phyloP scores from a whole-genome alignment of 1,140 invertebrate genomes.

The Trichoplusia ni region DNA sequence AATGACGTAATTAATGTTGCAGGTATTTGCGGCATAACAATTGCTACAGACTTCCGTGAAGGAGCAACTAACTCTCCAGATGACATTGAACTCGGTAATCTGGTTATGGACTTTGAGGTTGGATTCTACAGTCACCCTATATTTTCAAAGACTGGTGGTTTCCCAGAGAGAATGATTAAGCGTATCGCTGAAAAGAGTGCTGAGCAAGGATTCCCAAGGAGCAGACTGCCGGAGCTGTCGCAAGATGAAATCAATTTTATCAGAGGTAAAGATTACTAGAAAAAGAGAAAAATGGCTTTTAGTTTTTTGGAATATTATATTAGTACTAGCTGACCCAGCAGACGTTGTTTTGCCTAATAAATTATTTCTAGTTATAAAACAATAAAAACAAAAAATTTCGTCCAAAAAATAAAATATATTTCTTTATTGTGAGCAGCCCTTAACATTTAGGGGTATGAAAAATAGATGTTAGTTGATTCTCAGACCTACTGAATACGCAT shows the following conservation, averaged over 20 bases:
- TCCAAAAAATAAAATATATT: no score
- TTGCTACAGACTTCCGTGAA: constrained; percentile 53
- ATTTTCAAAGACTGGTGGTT: constrained; percentile 81
- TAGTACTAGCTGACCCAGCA: no score
- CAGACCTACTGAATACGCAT: no score
- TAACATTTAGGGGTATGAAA: no score
- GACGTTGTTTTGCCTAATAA: no score
- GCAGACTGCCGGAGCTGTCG: constrained; percentile 72
- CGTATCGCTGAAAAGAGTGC: constrained; percentile 65
- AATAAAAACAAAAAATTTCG: no score
- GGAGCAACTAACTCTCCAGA: constrained; percentile 44
- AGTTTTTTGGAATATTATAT: no score
- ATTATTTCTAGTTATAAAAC: no score
- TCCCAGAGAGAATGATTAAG: constrained; percentile 78
- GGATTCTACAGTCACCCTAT: constrained; percentile 60
- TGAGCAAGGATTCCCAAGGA: constrained; percentile 66
- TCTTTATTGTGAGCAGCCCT: no score
- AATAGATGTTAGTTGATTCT: no score
- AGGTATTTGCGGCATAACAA: constrained; percentile 56
- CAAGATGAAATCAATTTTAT: constrained; percentile 82
- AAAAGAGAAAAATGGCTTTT: no score
- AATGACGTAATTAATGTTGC: constrained; percentile 9
- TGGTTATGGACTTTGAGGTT: constrained; percentile 57
- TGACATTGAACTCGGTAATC: constrained; percentile 49
- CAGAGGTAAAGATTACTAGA: constrained; percentile 65